Evolutionary conservation across 2,888 invertebrate genomes (phyloP).

Genomic region (Electrophaes corylata): DNA sequence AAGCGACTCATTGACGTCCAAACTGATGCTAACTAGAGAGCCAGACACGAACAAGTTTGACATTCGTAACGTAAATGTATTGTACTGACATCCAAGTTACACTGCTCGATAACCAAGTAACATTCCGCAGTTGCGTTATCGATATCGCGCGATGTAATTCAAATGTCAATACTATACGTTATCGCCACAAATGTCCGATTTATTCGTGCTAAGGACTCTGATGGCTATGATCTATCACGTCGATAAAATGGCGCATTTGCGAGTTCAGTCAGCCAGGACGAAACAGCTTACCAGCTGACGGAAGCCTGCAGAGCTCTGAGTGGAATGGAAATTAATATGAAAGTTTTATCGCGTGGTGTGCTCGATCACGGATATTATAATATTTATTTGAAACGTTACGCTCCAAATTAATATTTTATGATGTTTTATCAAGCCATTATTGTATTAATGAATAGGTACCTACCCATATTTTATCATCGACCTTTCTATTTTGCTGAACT

Average conservation of each 20-base stretch:
- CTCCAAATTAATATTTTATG: constrained; percentile 13
- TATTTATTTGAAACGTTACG: constrained; percentile 30
- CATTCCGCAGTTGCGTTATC: too few relatives aligned
- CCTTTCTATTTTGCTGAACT: too few relatives aligned
- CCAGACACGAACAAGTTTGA: too few relatives aligned
- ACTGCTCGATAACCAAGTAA: too few relatives aligned
- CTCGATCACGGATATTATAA: constrained; percentile 30
- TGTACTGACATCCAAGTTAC: too few relatives aligned
- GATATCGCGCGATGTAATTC: too few relatives aligned
- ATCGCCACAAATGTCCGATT: too few relatives aligned
- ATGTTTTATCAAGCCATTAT: not conserved
- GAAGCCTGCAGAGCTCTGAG: constrained; percentile 36
- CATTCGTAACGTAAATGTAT: too few relatives aligned
- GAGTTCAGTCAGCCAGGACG: constrained; percentile 33
- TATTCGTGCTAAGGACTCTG: too few relatives aligned
- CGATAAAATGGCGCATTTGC: constrained; percentile 37
- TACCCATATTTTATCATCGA: too few relatives aligned
- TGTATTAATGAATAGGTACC: not conserved
- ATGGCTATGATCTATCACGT: constrained; percentile 33
- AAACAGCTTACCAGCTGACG: constrained; percentile 39
- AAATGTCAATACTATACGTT: too few relatives aligned
- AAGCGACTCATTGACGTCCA: not conserved
- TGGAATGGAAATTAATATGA: constrained; percentile 38
- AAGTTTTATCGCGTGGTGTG: constrained; percentile 36
- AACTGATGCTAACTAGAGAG: not conserved